Conservation (phyloP, 2,113 vertebrate genomes). For the Hypocryptadius cinnamomeus region DNA sequence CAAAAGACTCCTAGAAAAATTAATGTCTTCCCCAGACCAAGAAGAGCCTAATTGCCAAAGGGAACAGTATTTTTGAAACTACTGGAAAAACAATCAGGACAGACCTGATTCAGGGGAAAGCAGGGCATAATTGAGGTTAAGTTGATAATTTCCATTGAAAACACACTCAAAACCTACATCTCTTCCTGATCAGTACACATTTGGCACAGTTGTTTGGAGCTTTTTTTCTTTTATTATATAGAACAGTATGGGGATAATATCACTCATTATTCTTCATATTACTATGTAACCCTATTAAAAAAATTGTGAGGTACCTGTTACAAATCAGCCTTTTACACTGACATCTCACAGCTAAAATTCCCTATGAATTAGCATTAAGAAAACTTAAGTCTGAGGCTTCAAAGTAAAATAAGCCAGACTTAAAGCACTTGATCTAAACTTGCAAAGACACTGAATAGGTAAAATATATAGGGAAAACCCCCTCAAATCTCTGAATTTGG, state of each 20-base stretch:
- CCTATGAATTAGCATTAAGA: background rate
- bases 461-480: background rate
- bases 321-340: background rate
- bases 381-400: background rate
- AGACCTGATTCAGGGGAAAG: background rate
- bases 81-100: background rate
- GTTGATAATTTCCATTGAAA: background rate
- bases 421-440: background rate
- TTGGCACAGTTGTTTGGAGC: background rate
- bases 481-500: background rate
- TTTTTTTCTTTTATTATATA: background rate
- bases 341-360: background rate
- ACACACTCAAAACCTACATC: background rate
- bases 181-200: background rate
- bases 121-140: background rate
- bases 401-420: background rate
- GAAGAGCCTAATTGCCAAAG: background rate
- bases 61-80: background rate
- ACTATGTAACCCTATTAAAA: background rate
- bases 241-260: background rate
- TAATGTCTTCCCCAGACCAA: background rate
- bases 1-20: background rate
- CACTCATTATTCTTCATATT: background rate
- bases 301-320: background rate
- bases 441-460: background rate